phyloP scores from a whole-genome alignment of 2,113 vertebrate genomes.

The Calidris pugnax region DNA sequence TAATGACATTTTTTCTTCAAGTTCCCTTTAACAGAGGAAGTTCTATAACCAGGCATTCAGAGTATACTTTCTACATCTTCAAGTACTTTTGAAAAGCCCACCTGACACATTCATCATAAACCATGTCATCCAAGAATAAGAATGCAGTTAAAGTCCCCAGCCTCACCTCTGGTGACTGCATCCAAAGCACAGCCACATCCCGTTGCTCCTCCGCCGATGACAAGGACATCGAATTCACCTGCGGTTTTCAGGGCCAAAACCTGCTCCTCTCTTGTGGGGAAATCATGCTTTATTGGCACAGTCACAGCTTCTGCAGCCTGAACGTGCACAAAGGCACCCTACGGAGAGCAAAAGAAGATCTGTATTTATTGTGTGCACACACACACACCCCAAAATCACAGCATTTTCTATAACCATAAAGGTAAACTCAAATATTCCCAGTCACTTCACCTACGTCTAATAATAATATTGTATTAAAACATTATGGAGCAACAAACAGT shows the following conservation, averaged over 20 bases:
- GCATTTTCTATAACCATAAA: accelerated
- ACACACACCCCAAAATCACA: background rate
- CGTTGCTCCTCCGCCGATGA: slow-evolving; percentile 94
- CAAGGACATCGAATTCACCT: slow-evolving; percentile 87
- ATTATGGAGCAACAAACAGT: background rate
- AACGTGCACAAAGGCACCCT: slow-evolving; percentile 80
- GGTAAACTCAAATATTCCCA: background rate
- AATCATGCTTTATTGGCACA: slow-evolving; percentile 54
- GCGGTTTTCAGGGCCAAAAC: slow-evolving; percentile 72
- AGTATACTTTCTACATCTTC: background rate
- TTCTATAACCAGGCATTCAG: background rate
- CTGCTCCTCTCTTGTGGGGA: slow-evolving; percentile 85
- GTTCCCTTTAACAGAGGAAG: background rate
- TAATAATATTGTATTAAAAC: background rate
- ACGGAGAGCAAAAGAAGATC: background rate
- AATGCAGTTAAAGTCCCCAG: accelerated
- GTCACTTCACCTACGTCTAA: background rate
- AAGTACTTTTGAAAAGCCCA: accelerated
- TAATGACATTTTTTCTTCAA: background rate
- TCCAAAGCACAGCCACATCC: slow-evolving; percentile 95
- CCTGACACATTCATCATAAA: accelerated
- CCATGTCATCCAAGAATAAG: background rate
- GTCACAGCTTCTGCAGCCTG: slow-evolving; percentile 80
- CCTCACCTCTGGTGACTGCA: slow-evolving; percentile 88
- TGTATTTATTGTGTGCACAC: too few species aligned